Evolutionary conservation across 2,888 invertebrate species (phyloP), one percentile per base, ranked within the genome.

Genomic region (Diachrysia chrysitis): DNA sequence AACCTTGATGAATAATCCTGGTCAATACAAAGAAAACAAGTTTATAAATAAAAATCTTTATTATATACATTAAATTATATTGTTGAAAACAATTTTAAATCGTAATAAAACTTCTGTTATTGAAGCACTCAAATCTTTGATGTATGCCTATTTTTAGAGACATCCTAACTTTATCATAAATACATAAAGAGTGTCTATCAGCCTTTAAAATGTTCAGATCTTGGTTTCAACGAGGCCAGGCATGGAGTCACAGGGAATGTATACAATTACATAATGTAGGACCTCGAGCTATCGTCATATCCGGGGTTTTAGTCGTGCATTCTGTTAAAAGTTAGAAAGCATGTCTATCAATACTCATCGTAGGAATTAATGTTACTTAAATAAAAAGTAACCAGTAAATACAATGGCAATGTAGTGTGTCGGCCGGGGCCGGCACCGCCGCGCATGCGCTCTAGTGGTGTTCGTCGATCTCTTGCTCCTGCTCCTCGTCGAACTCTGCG

Each of bases 401-500:
- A 90, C 86, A 93, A 93, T 93, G 95, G 94, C 94, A 92, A 83
- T 92, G 88, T 90, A 89, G 83, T 90, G 87, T 85, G 87, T 83
- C 78, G 66, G 67, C 42, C 60, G 32, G 82, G 75, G 70, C 83
- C 76, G 70, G 9, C 48, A 6, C 48, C 48, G 17, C 64, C 23
- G 14, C 35, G 66, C 69, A 69, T 74, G 69, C 68, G 71, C 79
- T 83, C 86, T 93, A 93, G 81, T 90, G 85, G 82, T 88, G 92
- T 84, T 97, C 96, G 71, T 97, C 97, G 71, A 97, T 96, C 85
- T 97, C 97, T 78, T 96, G 97, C 89, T 97, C 97, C 79, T 96
- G 96, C 83, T 97, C 97, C 91, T 97, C 97, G 84, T 97, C 97
- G 92, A 97, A 98, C 93, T 97, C 97, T 0, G 97, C 97, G 88